Evolutionary conservation across 2,888 invertebrate genomes (phyloP), one percentile per base, ranked within the genome.

Genomic region (Patella depressa): DNA sequence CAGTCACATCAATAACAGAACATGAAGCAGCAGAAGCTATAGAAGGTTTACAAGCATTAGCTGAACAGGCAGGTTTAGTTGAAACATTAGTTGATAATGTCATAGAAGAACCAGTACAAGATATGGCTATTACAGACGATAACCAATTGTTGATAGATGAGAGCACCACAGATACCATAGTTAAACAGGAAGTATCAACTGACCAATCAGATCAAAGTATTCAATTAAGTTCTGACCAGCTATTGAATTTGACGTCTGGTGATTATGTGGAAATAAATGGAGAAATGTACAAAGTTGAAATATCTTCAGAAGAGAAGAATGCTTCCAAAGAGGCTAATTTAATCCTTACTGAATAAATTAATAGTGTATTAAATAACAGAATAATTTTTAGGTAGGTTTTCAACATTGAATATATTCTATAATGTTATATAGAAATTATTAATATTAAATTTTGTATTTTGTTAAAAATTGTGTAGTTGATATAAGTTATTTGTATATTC

Each of bases 181-280:
- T 59, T 14, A 73, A 69, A n/a, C 17, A n/a, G 1, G 29, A 69
- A 34, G n/a, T 75, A 19, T 74, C 72, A 45, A 74, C 75, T 5
- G 78, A 45, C 0, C 78, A 81, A 15, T 79, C 74, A 24, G 81
- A 81, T 14, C 78, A 81, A 59, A 85, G 84, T 34, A 84, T 88
- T 53, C 87, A 90, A 79, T 77, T 90, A 53, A 84, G 88, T 4
- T 77, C 86, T 5, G 89, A 89, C n/a, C 88, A 89, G 80, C 75
- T 89, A 14, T 86, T 87, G 77, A 83, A 87, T 78, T 82, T 90
- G 73, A 85, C 87, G 3, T 81, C 86, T n/a, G 90, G 90, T 24
- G 90, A 90, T 79, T 89, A 84, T 83, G 86, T 90, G 29, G 88
- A 90, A 82, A 89, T 90, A 54, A 88, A 90, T 80, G 90, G 90